phyloP scores from a whole-genome alignment of 1,140 invertebrate genomes.

The Steinernema khuongi region DNA sequence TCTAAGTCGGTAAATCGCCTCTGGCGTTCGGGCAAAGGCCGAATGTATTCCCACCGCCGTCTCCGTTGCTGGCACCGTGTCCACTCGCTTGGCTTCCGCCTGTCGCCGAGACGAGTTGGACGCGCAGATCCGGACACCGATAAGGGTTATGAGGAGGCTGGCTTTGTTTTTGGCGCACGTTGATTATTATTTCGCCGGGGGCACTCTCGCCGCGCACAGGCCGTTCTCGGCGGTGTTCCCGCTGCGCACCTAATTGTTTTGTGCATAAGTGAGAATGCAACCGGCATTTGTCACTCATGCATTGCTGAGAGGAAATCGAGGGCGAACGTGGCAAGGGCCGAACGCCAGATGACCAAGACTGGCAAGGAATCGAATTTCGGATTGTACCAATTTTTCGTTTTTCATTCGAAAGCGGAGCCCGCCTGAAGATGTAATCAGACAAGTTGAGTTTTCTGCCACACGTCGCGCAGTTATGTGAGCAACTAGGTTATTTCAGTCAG shows the following conservation, averaged over 20 bases:
- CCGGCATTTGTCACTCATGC: background rate
- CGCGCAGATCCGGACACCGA: too few species aligned
- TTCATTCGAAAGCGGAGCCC: too few species aligned
- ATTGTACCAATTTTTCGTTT: too few species aligned
- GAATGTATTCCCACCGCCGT: too few species aligned
- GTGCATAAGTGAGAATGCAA: background rate
- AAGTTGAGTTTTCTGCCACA: too few species aligned
- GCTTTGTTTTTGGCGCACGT: too few species aligned
- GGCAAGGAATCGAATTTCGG: background rate
- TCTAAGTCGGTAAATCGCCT: background rate
- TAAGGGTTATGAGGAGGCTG: too few species aligned
- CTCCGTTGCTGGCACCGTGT: background rate
- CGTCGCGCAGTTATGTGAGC: too few species aligned
- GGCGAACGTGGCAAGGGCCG: background rate
- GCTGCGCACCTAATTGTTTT: background rate
- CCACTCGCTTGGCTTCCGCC: background rate
- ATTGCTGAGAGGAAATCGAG: background rate
- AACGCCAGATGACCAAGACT: too few species aligned
- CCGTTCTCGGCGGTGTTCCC: background rate
- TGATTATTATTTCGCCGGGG: background rate
- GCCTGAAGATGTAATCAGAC: too few species aligned
- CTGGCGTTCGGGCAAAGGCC: too few species aligned
- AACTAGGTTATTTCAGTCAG: too few species aligned
- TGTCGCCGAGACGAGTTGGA: background rate
- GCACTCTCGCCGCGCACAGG: background rate